A percentile compares a stretch with the other conserved stretches of the same genome.
phyloP scores from a whole-genome alignment of 2,888 invertebrate genomes.

The Smittia aterrima region DNA sequence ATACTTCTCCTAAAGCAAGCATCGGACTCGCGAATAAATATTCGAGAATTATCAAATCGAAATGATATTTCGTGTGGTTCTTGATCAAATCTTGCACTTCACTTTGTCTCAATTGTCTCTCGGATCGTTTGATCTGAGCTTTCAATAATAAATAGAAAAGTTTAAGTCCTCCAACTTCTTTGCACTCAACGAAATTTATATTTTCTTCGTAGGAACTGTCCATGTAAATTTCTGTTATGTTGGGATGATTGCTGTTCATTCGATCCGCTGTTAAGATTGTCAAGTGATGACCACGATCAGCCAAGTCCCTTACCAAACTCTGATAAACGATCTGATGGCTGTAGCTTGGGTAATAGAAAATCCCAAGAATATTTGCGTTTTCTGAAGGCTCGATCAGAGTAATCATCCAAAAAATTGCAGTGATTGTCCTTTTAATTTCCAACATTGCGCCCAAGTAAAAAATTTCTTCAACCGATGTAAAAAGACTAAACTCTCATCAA shows the following conservation, averaged over 20 bases:
- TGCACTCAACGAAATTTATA: constrained; percentile 19
- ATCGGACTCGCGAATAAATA: constrained; percentile 43
- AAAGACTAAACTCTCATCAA: not conserved
- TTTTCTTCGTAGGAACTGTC: constrained; percentile 25
- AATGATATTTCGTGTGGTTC: constrained; percentile 44
- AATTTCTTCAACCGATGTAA: not conserved
- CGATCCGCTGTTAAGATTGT: constrained; percentile 20
- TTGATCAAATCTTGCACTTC: constrained; percentile 46
- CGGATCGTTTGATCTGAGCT: not conserved
- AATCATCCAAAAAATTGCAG: not conserved
- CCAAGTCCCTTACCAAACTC: not conserved
- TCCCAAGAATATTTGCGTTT: constrained; percentile 24
- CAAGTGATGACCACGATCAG: constrained; percentile 18
- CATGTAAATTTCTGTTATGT: constrained; percentile 23
- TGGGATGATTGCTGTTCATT: constrained; percentile 19
- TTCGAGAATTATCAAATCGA: constrained; percentile 47
- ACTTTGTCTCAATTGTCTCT: constrained; percentile 43
- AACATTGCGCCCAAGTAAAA: not conserved
- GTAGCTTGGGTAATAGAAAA: constrained; percentile 28
- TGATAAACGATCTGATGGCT: constrained; percentile 24
- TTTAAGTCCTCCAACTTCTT: not conserved
- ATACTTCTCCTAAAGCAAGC: constrained; percentile 45
- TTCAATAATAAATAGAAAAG: not conserved
- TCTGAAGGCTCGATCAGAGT: not conserved
- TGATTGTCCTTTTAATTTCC: too few relatives aligned